phyloP scores from a whole-genome alignment of 2,888 invertebrate species.

The Polydesmus complanatus region DNA sequence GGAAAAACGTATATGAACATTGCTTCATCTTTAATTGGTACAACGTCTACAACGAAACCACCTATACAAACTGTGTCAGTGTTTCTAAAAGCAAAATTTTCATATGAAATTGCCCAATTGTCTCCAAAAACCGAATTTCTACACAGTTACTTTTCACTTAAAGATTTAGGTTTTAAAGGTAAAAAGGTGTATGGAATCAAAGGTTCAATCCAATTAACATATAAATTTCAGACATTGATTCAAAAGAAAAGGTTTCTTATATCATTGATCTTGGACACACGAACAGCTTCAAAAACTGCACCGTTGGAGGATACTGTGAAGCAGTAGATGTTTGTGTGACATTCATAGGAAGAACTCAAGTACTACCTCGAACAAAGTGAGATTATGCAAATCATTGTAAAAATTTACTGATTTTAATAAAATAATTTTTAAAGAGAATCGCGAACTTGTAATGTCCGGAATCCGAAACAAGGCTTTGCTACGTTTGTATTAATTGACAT shows the following conservation, averaged over 20 bases:
- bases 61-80: not conserved
- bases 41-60: not conserved
- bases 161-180: not conserved
- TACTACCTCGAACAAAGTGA: slow-evolving; percentile 10
- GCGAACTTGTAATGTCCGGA: slow-evolving; percentile 9
- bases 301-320: not conserved
- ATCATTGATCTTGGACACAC: slow-evolving; percentile 1
- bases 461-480: not conserved
- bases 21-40: not conserved
- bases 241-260: not conserved
- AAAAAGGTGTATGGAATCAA: not conserved
- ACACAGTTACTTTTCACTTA: not conserved
- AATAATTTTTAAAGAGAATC: slow-evolving; percentile 10
- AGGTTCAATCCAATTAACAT: too few species aligned
- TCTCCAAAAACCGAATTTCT: not conserved
- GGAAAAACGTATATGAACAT: not conserved
- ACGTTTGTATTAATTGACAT: slow-evolving; percentile 9
- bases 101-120: not conserved
- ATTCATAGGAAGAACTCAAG: slow-evolving; percentile 5
- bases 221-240: not conserved
- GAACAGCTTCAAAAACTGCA: slow-evolving; percentile 6
- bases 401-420: not conserved
- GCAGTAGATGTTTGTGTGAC: slow-evolving; percentile 15
- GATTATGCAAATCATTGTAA: not conserved
- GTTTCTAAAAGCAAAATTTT: not conserved